These are phyloP conservation scores for Dryococelus australis DNA, from an alignment of 2,888 invertebrate genomes.

Conservation along the genomic window DNA sequence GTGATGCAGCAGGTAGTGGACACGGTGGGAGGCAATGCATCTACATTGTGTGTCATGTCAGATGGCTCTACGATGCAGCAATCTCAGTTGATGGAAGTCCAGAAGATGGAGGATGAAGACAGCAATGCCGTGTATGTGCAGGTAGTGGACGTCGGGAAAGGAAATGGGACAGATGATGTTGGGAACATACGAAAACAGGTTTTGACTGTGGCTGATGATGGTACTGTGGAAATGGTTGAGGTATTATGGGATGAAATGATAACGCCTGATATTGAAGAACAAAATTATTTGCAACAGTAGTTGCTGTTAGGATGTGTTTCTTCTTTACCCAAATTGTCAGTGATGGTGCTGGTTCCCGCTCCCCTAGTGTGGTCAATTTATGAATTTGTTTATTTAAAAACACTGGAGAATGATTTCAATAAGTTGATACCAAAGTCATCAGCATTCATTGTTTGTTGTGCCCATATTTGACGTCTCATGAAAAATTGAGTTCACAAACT, in stretches of 20 bases:
- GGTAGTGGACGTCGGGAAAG: conserved; percentile 47
- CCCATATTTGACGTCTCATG: too few relatives aligned
- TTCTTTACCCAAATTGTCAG: too few relatives aligned
- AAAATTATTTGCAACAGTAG: conserved; percentile 4
- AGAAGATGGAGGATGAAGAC: conserved; percentile 41
- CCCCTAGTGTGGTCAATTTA: too few relatives aligned
- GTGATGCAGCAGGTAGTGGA: background rate
- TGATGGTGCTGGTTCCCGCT: too few relatives aligned
- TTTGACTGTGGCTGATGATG: conserved; percentile 56
- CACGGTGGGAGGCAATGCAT: background rate
- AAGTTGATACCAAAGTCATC: too few relatives aligned
- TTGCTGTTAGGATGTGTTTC: background rate
- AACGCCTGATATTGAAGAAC: conserved; percentile 29
- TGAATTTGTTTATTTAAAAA: too few relatives aligned
- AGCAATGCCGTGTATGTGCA: conserved; percentile 49
- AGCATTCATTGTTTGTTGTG: too few relatives aligned
- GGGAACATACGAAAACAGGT: conserved; percentile 52
- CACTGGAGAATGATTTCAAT: too few relatives aligned
- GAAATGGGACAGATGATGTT: conserved; percentile 35
- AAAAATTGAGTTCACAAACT: too few relatives aligned
- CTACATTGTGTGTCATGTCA: conserved; percentile 32
- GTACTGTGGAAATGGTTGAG: conserved; percentile 56
- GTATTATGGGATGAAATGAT: conserved; percentile 45
- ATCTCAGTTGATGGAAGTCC: conserved; percentile 33
- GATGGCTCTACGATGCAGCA: conserved; percentile 38